These are phyloP conservation scores for Leptonema lineaticorne DNA, from an alignment of 1,140 invertebrate genomes.

Conservation along the genomic window DNA sequence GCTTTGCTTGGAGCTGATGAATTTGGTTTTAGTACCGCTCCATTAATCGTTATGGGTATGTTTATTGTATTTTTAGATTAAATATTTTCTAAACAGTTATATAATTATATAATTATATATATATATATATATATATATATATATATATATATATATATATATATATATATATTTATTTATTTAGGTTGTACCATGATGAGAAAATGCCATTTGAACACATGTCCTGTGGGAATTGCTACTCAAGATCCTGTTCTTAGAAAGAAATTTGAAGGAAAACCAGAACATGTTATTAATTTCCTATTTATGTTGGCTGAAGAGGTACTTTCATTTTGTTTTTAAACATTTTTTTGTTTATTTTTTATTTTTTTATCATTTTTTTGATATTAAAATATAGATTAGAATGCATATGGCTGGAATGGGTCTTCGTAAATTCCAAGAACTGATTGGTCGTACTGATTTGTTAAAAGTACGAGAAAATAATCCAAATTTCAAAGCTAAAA, in stretches of 20 bases:
- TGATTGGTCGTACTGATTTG: slow-evolving; percentile 92
- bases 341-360: slow-evolving; percentile 21
- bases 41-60: slow-evolving; percentile 86
- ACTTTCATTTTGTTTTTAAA: slow-evolving; percentile 34
- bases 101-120: not conserved
- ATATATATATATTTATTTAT: no score
- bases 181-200: slow-evolving; percentile 98
- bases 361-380: slow-evolving; percentile 33
- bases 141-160: not conserved
- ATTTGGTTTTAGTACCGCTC: slow-evolving; percentile 98
- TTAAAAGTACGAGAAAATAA: slow-evolving; percentile 66
- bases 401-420: slow-evolving; percentile 88
- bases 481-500: slow-evolving; percentile 75
- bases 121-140: not conserved
- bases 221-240: slow-evolving; percentile 97
- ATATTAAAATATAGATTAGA: slow-evolving; percentile 63
- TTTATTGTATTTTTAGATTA: not conserved
- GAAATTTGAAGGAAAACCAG: slow-evolving; percentile 96
- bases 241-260: slow-evolving; percentile 93
- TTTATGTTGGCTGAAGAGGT: slow-evolving; percentile 98
- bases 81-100: not conserved
- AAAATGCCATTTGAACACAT: slow-evolving; percentile 99
- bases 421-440: slow-evolving; percentile 85
- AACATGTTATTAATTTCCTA: slow-evolving; percentile 97
- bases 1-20: slow-evolving; percentile 96